phyloP scores from a whole-genome alignment of 1,140 invertebrate genomes.

The Choristoneura fumiferana region DNA sequence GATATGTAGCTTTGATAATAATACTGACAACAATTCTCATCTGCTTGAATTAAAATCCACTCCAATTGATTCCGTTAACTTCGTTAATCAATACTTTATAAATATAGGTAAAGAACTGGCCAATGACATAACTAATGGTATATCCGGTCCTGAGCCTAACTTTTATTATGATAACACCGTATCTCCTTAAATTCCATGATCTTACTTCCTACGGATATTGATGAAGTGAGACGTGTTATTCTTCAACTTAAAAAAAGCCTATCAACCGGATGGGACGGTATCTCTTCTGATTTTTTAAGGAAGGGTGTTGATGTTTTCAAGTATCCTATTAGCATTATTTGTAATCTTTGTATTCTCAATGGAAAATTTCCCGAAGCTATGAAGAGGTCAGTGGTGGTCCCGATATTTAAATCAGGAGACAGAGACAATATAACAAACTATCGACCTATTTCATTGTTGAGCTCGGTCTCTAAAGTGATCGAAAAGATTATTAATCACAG shows the following conservation, averaged over 20 bases:
- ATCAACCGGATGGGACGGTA: conserved; percentile 23
- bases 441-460: not conserved
- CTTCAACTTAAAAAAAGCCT: conserved; percentile 1
- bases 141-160: too few species aligned
- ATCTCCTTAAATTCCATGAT: too few species aligned
- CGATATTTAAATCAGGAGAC: conserved; percentile 13
- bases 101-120: conserved; percentile 26
- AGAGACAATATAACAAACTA: too few species aligned
- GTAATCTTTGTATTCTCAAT: conserved; percentile 13
- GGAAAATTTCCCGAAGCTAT: conserved; percentile 19
- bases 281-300: conserved; percentile 19
- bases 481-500: too few species aligned
- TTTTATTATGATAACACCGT: too few species aligned
- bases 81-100: conserved; percentile 25
- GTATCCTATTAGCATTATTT: conserved; percentile 12
- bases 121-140: too few species aligned
- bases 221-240: too few species aligned
- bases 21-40: conserved; percentile 14
- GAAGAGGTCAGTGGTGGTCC: conserved; percentile 17
- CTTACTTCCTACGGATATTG: too few species aligned
- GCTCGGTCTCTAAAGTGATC: too few species aligned
- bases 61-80: conserved; percentile 24
- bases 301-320: not conserved
- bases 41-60: conserved; percentile 18
- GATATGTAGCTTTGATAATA: conserved; percentile 19